Percentiles rank a stretch among this genome's conserved stretches.
Evolutionary conservation across 2,797 vertebrate species (phyloP).

Genomic region (Pipistrellus nathusii): DNA sequence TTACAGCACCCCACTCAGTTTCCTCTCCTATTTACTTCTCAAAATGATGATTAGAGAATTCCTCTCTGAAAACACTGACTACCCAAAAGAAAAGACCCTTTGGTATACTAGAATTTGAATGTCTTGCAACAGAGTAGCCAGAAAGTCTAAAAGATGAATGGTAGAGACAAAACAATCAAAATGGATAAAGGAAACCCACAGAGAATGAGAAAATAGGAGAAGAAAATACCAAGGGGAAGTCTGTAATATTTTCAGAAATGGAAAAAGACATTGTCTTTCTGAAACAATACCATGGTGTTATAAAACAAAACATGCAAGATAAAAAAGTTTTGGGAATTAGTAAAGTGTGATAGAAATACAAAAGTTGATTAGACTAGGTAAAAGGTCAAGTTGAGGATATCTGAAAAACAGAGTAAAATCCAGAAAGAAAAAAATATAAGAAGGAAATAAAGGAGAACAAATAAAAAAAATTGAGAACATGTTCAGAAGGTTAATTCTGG

Average conservation of each 20-base stretch:
- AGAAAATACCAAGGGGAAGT: neutral
- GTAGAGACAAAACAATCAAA: neutral
- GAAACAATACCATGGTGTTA: neutral
- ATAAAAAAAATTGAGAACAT: neutral
- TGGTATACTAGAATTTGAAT: neutral
- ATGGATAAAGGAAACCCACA: neutral
- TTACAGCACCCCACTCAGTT: neutral
- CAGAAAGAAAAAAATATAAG: neutral
- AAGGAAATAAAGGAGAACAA: neutral
- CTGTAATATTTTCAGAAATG: neutral
- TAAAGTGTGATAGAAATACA: neutral
- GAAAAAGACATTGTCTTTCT: neutral
- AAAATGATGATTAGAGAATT: neutral
- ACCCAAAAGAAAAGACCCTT: neutral
- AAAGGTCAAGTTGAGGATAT: neutral
- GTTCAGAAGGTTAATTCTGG: neutral
- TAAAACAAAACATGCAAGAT: neutral
- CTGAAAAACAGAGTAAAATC: neutral
- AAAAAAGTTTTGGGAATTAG: neutral
- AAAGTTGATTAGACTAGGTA: neutral
- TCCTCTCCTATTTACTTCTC: neutral
- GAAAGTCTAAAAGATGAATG: neutral
- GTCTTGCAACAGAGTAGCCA: neutral
- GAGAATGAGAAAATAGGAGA: neutral
- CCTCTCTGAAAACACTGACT: neutral